Percentiles rank a stretch among this genome's conserved stretches.
phyloP scores from a whole-genome alignment of 2,888 invertebrate species.

The Brachyptera putata region DNA sequence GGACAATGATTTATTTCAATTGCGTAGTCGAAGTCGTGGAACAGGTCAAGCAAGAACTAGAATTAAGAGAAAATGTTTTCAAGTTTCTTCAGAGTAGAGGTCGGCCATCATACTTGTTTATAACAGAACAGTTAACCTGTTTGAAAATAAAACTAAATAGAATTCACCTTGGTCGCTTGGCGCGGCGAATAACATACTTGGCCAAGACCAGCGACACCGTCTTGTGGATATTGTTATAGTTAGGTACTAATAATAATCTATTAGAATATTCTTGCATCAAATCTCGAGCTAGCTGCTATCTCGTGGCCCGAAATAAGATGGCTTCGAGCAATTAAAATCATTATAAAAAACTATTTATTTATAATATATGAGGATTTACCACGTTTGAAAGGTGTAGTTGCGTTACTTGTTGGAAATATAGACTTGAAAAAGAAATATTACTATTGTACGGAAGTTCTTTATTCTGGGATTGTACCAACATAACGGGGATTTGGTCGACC shows the following conservation, averaged over 20 bases:
- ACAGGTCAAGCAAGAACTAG: conserved; percentile 1
- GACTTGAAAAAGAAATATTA: not conserved
- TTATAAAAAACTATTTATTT: too few relatives aligned
- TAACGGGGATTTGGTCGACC: too few relatives aligned
- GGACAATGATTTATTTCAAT: too few relatives aligned
- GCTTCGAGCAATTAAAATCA: too few relatives aligned
- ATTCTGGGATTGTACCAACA: not conserved
- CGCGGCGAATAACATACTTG: not conserved
- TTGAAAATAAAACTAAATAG: conserved; percentile 6
- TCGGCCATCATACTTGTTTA: not conserved
- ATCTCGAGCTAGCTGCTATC: too few relatives aligned
- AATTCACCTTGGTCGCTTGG: conserved; percentile 1
- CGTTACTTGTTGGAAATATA: not conserved
- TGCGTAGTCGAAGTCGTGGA: not conserved
- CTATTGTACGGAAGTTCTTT: not conserved
- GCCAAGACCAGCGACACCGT: too few relatives aligned
- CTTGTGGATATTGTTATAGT: too few relatives aligned
- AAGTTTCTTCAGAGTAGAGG: conserved; percentile 9
- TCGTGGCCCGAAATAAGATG: too few relatives aligned
- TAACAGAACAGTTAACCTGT: conserved; percentile 12
- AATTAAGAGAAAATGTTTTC: conserved; percentile 10
- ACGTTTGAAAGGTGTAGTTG: not conserved
- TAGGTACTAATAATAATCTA: too few relatives aligned
- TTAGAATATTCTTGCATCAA: too few relatives aligned
- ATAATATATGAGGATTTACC: too few relatives aligned